Evolutionary conservation across 92 coral and sea anemone genomes (phyloP).

Genomic region (Phenganax subtilis): DNA sequence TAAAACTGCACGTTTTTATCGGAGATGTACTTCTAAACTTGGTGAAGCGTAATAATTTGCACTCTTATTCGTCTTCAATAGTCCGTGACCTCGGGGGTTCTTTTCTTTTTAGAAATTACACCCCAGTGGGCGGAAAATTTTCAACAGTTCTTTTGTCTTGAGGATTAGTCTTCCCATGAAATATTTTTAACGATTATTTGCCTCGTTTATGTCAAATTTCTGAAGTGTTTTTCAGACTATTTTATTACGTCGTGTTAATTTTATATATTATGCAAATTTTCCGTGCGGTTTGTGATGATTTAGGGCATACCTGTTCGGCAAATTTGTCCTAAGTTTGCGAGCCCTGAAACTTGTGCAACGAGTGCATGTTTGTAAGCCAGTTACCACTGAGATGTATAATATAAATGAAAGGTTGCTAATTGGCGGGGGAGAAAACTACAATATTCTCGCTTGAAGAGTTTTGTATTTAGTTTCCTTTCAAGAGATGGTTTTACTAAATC

Average conservation of each 20-base stretch:
- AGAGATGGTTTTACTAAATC: not conserved
- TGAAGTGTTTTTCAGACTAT: too few relatives aligned
- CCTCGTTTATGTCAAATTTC: not conserved
- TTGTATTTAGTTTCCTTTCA: not conserved
- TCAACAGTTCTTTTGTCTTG: constrained; percentile 16
- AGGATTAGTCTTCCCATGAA: constrained; percentile 12
- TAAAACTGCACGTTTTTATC: not conserved
- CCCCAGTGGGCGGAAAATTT: constrained; percentile 17
- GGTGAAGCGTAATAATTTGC: not conserved
- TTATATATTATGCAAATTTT: not conserved
- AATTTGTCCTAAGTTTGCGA: not conserved
- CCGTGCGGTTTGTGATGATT: constrained; percentile 7
- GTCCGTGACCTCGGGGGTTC: constrained; percentile 6
- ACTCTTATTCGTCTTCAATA: not conserved
- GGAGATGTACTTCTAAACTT: not conserved
- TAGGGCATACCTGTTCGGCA: constrained; percentile 24
- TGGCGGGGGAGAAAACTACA: not conserved
- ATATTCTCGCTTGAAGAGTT: not conserved
- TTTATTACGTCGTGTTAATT: not conserved
- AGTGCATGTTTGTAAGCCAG: not conserved
- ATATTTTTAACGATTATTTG: not conserved
- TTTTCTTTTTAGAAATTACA: not conserved
- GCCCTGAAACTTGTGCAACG: not conserved
- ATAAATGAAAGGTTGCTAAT: not conserved
- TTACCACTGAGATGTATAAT: not conserved